Evolutionary conservation across 2,888 invertebrate genomes (phyloP).

Genomic region (Callinectes sapidus): DNA sequence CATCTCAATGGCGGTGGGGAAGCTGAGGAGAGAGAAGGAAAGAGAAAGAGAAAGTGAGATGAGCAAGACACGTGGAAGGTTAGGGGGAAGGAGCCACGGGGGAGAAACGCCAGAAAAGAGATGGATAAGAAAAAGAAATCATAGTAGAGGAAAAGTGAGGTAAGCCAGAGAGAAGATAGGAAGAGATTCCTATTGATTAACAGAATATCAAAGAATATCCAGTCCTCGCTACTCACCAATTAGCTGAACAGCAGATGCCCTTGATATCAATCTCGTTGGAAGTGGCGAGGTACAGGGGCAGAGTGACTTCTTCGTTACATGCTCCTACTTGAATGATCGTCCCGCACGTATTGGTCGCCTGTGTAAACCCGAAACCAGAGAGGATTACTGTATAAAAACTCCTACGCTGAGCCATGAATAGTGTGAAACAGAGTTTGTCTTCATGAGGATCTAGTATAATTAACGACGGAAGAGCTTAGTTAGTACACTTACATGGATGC

Average conservation of each 20-base stretch:
- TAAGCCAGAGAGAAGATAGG: not conserved
- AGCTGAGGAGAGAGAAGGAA: constrained; percentile 79
- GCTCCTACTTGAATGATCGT: not conserved
- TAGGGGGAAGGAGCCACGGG: not conserved
- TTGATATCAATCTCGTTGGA: not conserved
- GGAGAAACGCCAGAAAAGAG: not conserved
- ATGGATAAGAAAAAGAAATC: not conserved
- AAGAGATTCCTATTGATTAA: not conserved
- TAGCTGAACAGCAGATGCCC: not conserved
- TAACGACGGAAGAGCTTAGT: not conserved
- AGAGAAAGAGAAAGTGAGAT: not conserved
- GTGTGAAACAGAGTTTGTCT: not conserved
- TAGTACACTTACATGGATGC: not conserved
- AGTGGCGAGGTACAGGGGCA: not conserved
- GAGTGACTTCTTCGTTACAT: not conserved
- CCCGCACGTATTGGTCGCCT: not conserved
- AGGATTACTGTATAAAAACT: not conserved
- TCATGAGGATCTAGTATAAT: not conserved
- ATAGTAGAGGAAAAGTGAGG: not conserved
- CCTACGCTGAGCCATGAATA: not conserved
- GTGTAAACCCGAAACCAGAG: not conserved
- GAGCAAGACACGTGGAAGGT: not conserved
- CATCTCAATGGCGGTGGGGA: constrained; percentile 86
- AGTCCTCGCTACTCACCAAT: not conserved
- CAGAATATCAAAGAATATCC: not conserved